Evolutionary conservation across 2,797 vertebrate species (phyloP), one percentile per base, ranked within the genome.

Genomic region (Hoplostethus atlanticus): DNA sequence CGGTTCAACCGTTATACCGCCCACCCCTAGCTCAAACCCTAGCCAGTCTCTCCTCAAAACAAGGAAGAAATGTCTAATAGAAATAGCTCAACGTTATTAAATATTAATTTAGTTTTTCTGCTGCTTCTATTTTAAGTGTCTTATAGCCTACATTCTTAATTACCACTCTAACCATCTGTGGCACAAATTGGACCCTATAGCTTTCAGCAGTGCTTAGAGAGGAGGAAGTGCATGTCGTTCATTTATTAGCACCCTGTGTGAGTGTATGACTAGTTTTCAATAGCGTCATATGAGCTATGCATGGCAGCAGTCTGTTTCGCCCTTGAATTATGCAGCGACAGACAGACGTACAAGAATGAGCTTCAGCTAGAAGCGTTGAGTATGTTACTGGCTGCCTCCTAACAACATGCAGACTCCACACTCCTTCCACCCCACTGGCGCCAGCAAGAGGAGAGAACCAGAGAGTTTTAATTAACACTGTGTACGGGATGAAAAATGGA

Each of bases 401-500:
- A 84, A 84, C 72, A 91, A 88, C 84, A 84, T 88, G 87, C 84
- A 80, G 80, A 84, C 85, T 88, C 88, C 75, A 81, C 87, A 80
- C 89, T 90, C 78, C 84, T 85, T 90, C 87, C 85, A 80, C 78
- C 86, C 79, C 76, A 71, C 85, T 87, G 81, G 89, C 87, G 85
- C 80, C 73, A 87, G 75, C 50, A 16, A 79, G 81, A 69, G 73
- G 73, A 85, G 74, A 69, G 73, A 85, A 67, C 78, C 67, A 7
- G 65, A 52, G 77, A 86, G 80, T 85, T 90, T 88, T 91, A 92
- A 93, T 93, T 92, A 92, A 88, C 89, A 69, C 87, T 63, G 64
- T 87, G 80, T 84, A 83, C 6, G 12, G 81, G 70, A 84, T 77
- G 68, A 84, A 89, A 90, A 87, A 85, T 78, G 69, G 63, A 88